Evolutionary conservation across 2,797 vertebrate genomes (phyloP), one percentile per base, ranked within the genome.

Genomic region (Enteromius viviparus): DNA sequence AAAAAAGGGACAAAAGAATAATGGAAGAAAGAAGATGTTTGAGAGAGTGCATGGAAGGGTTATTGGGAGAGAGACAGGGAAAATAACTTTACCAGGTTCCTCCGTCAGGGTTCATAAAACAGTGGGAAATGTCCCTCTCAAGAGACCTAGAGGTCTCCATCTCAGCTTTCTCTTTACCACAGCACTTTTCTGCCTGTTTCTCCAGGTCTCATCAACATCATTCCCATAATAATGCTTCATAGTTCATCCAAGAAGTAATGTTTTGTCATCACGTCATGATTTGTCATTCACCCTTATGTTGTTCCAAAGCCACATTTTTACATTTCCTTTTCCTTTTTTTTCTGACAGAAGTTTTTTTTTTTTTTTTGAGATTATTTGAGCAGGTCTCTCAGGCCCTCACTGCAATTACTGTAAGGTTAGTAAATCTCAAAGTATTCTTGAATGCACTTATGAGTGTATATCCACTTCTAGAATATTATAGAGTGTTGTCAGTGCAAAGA

Each of bases 161-260:
- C 87, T 74, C 77, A 47, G 53, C 42, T 34, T 66, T 80, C 83
- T 2, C 49, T 90, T 34, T n/a, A 71, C 66, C 51, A 60, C 65
- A 29, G 5, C n/a, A 53, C 19, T 42, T 29, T 70, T 26, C 21
- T 55, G 34, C 19, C 49, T 9, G 47, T 70, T 77, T 29, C 53
- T 71, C 12, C 6, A 47, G 68, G 53, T 71, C 47, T 51, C 29
- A 45, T 69, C 10, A 0, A 55, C 32, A 53, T 37, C 32, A 80
- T 40, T 70, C 11, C 68, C 42, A 19, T 26, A 80, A 4, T 62
- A 70, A 5, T 69, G 8, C 34, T 55, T 26, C 69, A 55, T 4
- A 0, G 2, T 34, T 37, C 11, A 40, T 34, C 21, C 32, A 58
- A 23, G 40, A 40, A 8, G 1, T 0, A 4, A 7, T 3, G 32